These are phyloP conservation scores for Pseudomyrmex sp. DNA, from an alignment of 1,140 invertebrate genomes.

Conservation along the genomic window DNA sequence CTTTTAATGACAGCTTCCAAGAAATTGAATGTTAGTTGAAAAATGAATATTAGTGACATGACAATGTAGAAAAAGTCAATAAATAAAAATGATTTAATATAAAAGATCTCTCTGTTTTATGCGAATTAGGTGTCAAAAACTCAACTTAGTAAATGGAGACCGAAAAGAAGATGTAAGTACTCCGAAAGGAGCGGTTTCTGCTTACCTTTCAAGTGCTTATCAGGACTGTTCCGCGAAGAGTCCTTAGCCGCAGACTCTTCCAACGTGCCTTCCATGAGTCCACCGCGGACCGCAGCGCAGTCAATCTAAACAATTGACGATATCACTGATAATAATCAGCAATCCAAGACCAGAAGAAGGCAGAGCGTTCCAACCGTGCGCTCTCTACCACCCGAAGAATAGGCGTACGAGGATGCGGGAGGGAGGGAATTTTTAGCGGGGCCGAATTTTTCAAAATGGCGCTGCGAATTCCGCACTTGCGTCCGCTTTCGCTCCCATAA, in stretches of 20 bases:
- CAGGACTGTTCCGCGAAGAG: conserved; percentile 77
- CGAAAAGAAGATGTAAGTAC: neutral
- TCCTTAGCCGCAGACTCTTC: conserved; percentile 83
- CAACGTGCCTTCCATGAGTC: conserved; percentile 83
- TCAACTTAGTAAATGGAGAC: neutral
- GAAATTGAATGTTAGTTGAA: too few species aligned
- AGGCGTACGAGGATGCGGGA: conserved; percentile 34
- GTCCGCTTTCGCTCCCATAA: conserved; percentile 76
- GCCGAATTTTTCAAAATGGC: conserved; percentile 84
- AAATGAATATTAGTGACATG: neutral
- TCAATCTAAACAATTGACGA: conserved; percentile 75
- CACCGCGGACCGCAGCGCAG: conserved; percentile 72
- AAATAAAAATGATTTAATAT: too few species aligned
- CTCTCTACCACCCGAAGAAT: conserved; percentile 15
- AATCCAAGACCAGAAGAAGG: neutral
- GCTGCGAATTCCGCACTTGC: conserved; percentile 81
- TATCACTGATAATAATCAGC: conserved; percentile 58
- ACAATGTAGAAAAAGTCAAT: neutral
- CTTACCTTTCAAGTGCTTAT: conserved; percentile 79
- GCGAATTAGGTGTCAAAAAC: neutral
- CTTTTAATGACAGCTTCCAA: too few species aligned
- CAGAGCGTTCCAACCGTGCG: conserved; percentile 57
- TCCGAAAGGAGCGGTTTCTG: neutral
- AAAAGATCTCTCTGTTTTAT: neutral
- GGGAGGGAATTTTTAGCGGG: conserved; percentile 69